Percentiles rank a stretch among this genome's conserved stretches.
These are phyloP conservation scores for Geotrypetes seraphini DNA, from an alignment of 2,797 vertebrate genomes.

Conservation along the genomic window DNA sequence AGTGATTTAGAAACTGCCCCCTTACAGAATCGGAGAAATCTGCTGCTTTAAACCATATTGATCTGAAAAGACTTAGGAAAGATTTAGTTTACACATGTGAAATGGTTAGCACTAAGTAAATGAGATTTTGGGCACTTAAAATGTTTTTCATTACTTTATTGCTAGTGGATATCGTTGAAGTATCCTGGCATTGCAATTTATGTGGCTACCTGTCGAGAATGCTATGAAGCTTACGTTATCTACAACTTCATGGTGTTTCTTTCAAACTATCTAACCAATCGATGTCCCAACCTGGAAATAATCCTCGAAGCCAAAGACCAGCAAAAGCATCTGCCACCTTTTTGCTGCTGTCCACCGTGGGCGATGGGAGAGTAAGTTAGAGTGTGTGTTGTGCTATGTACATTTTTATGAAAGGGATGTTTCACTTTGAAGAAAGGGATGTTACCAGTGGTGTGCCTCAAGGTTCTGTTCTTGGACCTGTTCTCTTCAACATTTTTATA, in stretches of 20 bases:
- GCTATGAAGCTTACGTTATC: constrained; percentile 97
- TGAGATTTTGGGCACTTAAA: too few species aligned
- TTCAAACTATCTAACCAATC: constrained; percentile 87
- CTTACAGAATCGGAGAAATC: too few species aligned
- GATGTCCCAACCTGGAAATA: constrained; percentile 84
- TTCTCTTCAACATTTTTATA: too few species aligned
- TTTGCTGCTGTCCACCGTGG: constrained; percentile 93
- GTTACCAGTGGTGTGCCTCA: too few species aligned
- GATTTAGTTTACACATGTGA: too few species aligned
- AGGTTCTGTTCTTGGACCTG: too few species aligned
- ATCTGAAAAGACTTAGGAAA: too few species aligned
- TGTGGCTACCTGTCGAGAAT: constrained; percentile 95
- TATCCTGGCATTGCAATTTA: constrained; percentile 92
- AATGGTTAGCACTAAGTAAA: constrained; percentile 97
- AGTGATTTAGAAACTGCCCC: too few species aligned
- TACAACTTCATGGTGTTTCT: constrained; percentile 98
- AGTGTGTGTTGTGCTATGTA: not conserved
- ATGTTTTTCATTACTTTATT: constrained; percentile 39
- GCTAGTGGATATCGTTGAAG: constrained; percentile 95
- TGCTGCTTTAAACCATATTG: too few species aligned
- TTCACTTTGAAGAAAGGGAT: too few species aligned
- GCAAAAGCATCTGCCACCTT: constrained; percentile 86
- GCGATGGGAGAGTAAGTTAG: constrained; percentile 95
- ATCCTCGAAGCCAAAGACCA: constrained; percentile 95
- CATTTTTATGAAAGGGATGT: too few species aligned